Conservation (phyloP, 2,797 vertebrate species). For the Myotis findleyi region DNA sequence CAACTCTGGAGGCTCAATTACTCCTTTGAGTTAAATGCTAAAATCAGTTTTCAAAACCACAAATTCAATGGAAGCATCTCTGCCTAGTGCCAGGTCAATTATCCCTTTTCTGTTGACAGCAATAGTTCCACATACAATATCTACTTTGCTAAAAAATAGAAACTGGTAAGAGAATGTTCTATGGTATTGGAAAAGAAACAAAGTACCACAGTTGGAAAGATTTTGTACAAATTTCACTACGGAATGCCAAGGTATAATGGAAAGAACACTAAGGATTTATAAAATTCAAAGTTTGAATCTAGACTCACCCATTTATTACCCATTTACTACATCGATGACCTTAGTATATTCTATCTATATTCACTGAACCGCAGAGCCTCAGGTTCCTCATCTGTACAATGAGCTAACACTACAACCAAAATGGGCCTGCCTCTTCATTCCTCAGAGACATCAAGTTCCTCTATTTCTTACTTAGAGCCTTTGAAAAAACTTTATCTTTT, state of each 20-base stretch:
- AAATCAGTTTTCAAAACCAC: conserved; percentile 38
- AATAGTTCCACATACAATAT: conserved; percentile 34
- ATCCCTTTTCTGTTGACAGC: conserved; percentile 10
- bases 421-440: neutral
- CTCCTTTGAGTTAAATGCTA: neutral
- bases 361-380: neutral
- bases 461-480: neutral
- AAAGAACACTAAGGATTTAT: conserved; percentile 18
- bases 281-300: conserved; percentile 29
- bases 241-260: conserved; percentile 10
- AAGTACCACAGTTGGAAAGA: conserved; percentile 44
- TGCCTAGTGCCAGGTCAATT: neutral
- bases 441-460: conserved; percentile 11
- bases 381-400: conserved; percentile 26
- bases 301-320: neutral
- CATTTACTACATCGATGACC: neutral
- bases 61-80: conserved; percentile 35
- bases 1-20: neutral
- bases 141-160: conserved; percentile 23
- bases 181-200: conserved; percentile 46
- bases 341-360: neutral
- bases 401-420: neutral
- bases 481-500: neutral
- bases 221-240: conserved; percentile 36
- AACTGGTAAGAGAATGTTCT: conserved; percentile 28